phyloP scores from a whole-genome alignment of 2,797 vertebrate species.

The Lagorchestes hirsutus region DNA sequence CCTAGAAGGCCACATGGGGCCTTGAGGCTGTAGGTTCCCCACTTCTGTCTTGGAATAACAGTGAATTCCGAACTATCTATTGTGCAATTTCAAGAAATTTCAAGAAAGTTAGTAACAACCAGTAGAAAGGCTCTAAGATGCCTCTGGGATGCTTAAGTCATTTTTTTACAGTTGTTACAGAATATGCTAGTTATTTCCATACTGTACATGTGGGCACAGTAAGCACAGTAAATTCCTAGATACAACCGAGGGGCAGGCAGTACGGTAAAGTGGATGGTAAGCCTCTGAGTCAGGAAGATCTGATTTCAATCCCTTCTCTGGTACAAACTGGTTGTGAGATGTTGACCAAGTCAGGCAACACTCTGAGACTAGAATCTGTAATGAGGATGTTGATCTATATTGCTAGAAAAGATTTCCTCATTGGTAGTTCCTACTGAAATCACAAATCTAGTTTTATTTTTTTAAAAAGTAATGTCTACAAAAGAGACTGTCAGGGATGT shows the following conservation, averaged over 20 bases:
- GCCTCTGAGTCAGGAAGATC: not conserved
- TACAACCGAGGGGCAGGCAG: not conserved
- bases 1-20: too few relatives aligned
- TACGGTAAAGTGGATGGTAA: not conserved
- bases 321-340: not conserved
- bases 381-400: not conserved
- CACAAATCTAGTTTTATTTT: not conserved
- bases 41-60: not conserved
- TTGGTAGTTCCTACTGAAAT: not conserved
- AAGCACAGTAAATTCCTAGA: not conserved
- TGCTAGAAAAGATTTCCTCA: not conserved
- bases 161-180: not conserved
- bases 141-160: not conserved
- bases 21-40: too few relatives aligned
- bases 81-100: not conserved
- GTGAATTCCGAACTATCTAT: not conserved
- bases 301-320: not conserved
- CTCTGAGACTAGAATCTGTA: not conserved
- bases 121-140: not conserved
- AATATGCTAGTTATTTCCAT: not conserved
- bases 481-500: not conserved
- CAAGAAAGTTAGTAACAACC: not conserved
- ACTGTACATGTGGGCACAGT: not conserved
- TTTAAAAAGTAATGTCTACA: not conserved
- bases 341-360: not conserved